Percentiles rank a stretch among this genome's conserved stretches.
Evolutionary conservation across 2,797 vertebrate species (phyloP).

Genomic region (Acanthiza pusilla): DNA sequence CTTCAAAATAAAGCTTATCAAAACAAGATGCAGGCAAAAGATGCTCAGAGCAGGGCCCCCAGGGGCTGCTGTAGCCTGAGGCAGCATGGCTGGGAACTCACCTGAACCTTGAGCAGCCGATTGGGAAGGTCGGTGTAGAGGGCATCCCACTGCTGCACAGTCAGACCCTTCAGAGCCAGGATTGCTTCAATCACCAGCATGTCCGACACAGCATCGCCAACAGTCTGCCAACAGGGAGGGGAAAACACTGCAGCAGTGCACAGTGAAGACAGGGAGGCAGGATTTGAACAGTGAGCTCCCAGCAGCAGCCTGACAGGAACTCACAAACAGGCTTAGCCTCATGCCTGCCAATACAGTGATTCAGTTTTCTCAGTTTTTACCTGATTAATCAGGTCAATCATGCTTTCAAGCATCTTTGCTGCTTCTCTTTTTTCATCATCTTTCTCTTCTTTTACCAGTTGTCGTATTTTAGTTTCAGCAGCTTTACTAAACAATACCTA

Average conservation of each 20-base stretch:
- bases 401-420: slow-evolving; percentile 81
- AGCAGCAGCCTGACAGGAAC: not conserved
- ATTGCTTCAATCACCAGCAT: slow-evolving; percentile 95
- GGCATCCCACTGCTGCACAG: slow-evolving; percentile 86
- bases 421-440: slow-evolving; percentile 78
- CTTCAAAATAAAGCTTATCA: not conserved
- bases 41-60: not conserved
- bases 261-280: not conserved
- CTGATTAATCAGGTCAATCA: slow-evolving; percentile 88
- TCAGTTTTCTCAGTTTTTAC: slow-evolving; percentile 57
- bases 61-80: not conserved
- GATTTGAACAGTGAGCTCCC: not conserved
- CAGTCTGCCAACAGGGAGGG: slow-evolving; percentile 74
- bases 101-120: slow-evolving; percentile 94
- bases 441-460: slow-evolving; percentile 73
- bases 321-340: not conserved
- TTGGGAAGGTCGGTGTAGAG: slow-evolving; percentile 90
- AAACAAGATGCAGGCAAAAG: not conserved
- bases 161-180: slow-evolving; percentile 83
- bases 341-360: accelerated
- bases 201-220: slow-evolving; percentile 92
- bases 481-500: slow-evolving; percentile 90
- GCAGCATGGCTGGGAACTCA: not conserved
- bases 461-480: slow-evolving; percentile 84
- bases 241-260: not conserved